A percentile compares a stretch with the other conserved stretches of the same genome.
phyloP scores from a whole-genome alignment of 2,888 invertebrate species.

The Oscheius sp. region DNA sequence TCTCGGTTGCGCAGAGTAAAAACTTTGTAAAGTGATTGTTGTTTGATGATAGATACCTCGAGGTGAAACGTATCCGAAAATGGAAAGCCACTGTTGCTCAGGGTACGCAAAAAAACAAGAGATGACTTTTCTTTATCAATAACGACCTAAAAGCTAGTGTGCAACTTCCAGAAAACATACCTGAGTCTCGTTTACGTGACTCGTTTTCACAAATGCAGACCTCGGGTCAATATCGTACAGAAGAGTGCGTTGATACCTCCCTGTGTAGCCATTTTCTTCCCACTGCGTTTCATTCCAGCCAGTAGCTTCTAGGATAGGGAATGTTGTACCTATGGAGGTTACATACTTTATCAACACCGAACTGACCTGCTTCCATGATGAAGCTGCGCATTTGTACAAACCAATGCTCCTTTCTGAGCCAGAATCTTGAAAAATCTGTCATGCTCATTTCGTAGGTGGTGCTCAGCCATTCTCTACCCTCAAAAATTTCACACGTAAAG shows the following conservation, averaged over 20 bases:
- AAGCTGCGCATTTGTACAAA: background rate
- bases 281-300: constrained; percentile 14
- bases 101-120: background rate
- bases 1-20: background rate
- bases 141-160: background rate
- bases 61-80: constrained; percentile 18
- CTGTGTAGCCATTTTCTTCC: background rate
- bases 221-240: constrained; percentile 13
- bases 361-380: background rate
- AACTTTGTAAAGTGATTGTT: background rate
- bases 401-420: constrained; percentile 10
- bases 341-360: background rate
- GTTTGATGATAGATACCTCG: background rate
- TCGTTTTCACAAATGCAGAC: constrained; percentile 15
- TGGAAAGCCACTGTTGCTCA: constrained; percentile 18
- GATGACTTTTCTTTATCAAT: background rate
- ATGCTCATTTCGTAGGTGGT: constrained; percentile 4
- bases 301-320: constrained; percentile 16
- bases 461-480: constrained; percentile 3
- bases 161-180: background rate
- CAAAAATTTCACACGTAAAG: constrained; percentile 3
- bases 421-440: background rate
- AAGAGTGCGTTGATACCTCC: constrained; percentile 1
- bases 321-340: background rate
- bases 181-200: constrained; percentile 15